A percentile compares a stretch with the other conserved stretches of the same genome.
Conservation (phyloP, 2,113 vertebrate genomes). For the Syngnathoides biaculeatus region DNA sequence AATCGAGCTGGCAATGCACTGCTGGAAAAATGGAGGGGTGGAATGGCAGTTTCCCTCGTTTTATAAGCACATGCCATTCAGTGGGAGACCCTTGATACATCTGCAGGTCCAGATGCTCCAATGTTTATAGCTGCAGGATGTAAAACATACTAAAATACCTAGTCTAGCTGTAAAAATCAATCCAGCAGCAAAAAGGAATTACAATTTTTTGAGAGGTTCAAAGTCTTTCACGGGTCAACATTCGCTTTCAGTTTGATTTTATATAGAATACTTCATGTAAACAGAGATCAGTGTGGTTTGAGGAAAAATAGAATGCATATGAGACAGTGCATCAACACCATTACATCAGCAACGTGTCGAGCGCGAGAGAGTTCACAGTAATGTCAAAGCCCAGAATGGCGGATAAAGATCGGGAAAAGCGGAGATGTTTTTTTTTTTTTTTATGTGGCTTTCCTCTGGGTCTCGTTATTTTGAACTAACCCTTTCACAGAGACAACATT, state of each 20-base stretch:
- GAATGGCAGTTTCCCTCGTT: constrained; percentile 1
- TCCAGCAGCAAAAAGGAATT: background rate
- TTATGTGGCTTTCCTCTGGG: background rate
- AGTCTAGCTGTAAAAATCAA: background rate
- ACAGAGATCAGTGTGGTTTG: background rate
- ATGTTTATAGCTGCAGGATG: too few relatives aligned
- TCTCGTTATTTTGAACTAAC: background rate
- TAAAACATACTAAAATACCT: background rate
- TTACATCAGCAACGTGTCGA: background rate
- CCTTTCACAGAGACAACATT: background rate
- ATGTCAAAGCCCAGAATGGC: background rate
- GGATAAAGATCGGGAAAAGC: background rate
- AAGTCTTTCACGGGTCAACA: background rate
- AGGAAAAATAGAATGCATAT: background rate
- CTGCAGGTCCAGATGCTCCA: constrained; percentile 17
- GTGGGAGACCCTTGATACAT: constrained; percentile 15
- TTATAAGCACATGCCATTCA: constrained; percentile 18
- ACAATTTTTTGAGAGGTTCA: background rate
- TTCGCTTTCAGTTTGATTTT: background rate
- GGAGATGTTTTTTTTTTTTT: background rate
- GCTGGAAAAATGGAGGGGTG: constrained; percentile 10
- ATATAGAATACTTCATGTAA: background rate
- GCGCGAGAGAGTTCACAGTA: background rate
- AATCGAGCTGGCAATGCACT: constrained; percentile 26
- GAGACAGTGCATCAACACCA: background rate